Percentiles rank a stretch among this genome's conserved stretches.
These are phyloP conservation scores for Solenopsis invicta DNA, from an alignment of 1,140 invertebrate genomes.

Conservation along the genomic window DNA sequence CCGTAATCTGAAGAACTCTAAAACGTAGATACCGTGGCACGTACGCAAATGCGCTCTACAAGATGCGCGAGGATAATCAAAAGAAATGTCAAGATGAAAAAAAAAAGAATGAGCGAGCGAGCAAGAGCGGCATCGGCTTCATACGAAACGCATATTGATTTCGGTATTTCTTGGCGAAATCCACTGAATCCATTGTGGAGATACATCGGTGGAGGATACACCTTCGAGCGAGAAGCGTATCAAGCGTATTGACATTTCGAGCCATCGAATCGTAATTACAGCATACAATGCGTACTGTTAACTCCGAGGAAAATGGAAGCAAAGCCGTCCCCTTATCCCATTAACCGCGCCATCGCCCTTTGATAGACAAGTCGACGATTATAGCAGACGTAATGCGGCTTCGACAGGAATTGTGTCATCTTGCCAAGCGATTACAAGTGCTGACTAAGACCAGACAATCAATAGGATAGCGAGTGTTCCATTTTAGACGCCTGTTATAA, in stretches of 20 bases:
- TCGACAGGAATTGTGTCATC: slow-evolving; percentile 57
- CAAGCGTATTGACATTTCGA: slow-evolving; percentile 54
- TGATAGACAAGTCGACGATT: slow-evolving; percentile 59
- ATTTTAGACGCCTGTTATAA: slow-evolving; percentile 35
- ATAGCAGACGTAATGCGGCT: slow-evolving; percentile 55
- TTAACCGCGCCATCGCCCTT: slow-evolving; percentile 55
- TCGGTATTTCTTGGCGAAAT: slow-evolving; percentile 6
- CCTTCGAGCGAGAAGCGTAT: slow-evolving; percentile 28
- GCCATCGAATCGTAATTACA: slow-evolving; percentile 58
- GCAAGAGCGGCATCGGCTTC: not conserved
- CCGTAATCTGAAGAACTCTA: slow-evolving; percentile 70
- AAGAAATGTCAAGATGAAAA: slow-evolving; percentile 48
- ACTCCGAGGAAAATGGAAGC: slow-evolving; percentile 56
- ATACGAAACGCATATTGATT: slow-evolving; percentile 43
- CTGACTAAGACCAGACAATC: slow-evolving; percentile 51
- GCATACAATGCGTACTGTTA: slow-evolving; percentile 57
- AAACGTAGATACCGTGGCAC: slow-evolving; percentile 57
- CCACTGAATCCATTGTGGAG: not conserved
- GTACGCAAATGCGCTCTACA: slow-evolving; percentile 17
- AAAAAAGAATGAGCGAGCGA: not conserved
- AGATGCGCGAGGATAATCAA: slow-evolving; percentile 61
- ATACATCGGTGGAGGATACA: not conserved
- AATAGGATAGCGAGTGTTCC: slow-evolving; percentile 31
- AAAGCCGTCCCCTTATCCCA: slow-evolving; percentile 50
- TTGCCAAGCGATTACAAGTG: slow-evolving; percentile 38